phyloP scores from a whole-genome alignment of 2,113 vertebrate genomes.

The Tichodroma muraria region DNA sequence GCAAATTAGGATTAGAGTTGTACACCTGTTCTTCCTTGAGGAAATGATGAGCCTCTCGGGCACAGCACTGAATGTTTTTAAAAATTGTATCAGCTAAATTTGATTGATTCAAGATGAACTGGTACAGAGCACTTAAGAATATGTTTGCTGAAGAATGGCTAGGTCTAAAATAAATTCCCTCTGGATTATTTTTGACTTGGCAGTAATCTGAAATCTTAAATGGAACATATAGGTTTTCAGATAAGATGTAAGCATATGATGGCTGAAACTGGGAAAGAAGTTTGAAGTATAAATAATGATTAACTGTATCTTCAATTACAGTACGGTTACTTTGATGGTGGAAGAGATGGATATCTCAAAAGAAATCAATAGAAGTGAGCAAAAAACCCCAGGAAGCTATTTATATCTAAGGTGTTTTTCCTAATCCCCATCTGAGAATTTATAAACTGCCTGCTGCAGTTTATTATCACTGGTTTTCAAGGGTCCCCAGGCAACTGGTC shows the following conservation, averaged over 20 bases:
- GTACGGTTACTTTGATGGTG: background rate
- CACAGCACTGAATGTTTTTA: background rate
- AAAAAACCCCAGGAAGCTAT: background rate
- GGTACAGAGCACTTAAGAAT: background rate
- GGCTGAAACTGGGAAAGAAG: background rate
- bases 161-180: background rate
- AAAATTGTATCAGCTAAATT: background rate
- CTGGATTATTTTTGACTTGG: background rate
- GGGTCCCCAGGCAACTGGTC: background rate
- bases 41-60: background rate
- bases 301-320: background rate
- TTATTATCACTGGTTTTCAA: background rate
- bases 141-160: background rate
- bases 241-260: fast-evolving
- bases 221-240: background rate
- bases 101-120: background rate
- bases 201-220: background rate
- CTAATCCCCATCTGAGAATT: background rate
- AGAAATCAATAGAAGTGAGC: background rate
- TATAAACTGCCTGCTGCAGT: background rate
- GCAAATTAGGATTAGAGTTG: background rate
- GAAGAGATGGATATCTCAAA: background rate
- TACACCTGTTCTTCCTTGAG: background rate
- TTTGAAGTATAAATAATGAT: background rate
- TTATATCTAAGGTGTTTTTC: background rate